Evolutionary conservation across 2,113 vertebrate species (phyloP).

Genomic region (Herpetotheres cachinnans): DNA sequence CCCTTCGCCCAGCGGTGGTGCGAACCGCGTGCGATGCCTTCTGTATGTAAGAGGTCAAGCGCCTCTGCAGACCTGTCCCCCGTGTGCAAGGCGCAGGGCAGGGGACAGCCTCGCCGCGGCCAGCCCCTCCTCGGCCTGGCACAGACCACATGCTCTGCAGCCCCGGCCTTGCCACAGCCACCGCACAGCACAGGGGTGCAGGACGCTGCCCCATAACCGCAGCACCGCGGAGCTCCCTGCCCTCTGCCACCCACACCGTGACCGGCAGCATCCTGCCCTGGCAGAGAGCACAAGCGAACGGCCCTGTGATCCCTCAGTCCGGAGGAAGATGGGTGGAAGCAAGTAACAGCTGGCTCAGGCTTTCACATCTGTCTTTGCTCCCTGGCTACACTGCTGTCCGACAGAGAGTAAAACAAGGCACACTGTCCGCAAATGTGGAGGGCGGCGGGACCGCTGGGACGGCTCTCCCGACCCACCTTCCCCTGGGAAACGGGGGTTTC

Average conservation of each 20-base stretch:
- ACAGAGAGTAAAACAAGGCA: background rate
- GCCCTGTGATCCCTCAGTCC: accelerated
- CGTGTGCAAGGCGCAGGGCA: accelerated
- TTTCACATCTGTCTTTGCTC: accelerated
- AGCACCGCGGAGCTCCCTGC: background rate
- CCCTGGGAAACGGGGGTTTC: background rate
- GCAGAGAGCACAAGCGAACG: accelerated
- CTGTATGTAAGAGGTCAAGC: accelerated
- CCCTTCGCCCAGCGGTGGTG: background rate
- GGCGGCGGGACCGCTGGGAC: accelerated
- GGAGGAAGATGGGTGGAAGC: background rate
- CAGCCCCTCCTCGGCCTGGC: background rate
- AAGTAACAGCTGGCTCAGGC: background rate
- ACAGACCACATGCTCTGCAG: accelerated
- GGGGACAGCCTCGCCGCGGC: background rate
- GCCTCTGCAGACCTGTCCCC: background rate
- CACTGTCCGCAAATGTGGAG: background rate
- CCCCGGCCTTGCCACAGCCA: background rate
- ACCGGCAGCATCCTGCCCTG: accelerated
- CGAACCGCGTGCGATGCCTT: accelerated
- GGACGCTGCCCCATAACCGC: background rate
- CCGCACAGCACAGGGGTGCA: background rate
- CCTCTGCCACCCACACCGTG: background rate
- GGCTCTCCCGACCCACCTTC: background rate
- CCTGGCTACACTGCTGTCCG: background rate